phyloP scores from a whole-genome alignment of 2,888 invertebrate genomes.

The Agrenia bidenticulata region DNA sequence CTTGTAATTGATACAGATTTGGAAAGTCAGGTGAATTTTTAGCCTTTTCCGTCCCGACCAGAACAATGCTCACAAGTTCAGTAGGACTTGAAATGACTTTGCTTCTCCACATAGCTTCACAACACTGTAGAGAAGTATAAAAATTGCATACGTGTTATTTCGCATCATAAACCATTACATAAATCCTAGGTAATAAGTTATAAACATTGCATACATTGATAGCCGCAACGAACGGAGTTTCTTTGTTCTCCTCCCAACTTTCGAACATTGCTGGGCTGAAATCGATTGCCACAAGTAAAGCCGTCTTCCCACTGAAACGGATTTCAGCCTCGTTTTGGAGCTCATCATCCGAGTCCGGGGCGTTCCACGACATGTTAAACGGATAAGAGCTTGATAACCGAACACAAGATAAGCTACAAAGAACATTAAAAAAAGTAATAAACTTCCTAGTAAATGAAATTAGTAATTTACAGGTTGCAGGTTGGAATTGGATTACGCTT shows the following conservation, averaged over 20 bases:
- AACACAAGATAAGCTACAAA: no score
- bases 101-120: slow-evolving; percentile 42
- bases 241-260: slow-evolving; percentile 34
- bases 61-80: slow-evolving; percentile 43
- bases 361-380: no score
- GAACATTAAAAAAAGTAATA: no score
- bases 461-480: no score
- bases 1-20: slow-evolving; percentile 44
- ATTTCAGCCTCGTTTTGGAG: slow-evolving; percentile 22
- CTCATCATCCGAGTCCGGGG: slow-evolving; percentile 44
- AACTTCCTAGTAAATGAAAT: no score
- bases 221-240: slow-evolving; percentile 42
- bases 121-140: slow-evolving; percentile 38
- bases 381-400: no score
- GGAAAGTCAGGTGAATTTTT: slow-evolving; percentile 42
- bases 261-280: slow-evolving; percentile 46
- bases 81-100: slow-evolving; percentile 45
- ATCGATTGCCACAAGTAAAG: slow-evolving; percentile 43
- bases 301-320: slow-evolving; percentile 27
- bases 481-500: no score
- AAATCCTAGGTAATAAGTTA: neutral
- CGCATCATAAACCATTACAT: neutral
- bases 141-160: neutral
- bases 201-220: slow-evolving; percentile 40
- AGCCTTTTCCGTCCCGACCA: slow-evolving; percentile 41